phyloP scores from a whole-genome alignment of 2,113 vertebrate genomes.

The Xerus inauris region DNA sequence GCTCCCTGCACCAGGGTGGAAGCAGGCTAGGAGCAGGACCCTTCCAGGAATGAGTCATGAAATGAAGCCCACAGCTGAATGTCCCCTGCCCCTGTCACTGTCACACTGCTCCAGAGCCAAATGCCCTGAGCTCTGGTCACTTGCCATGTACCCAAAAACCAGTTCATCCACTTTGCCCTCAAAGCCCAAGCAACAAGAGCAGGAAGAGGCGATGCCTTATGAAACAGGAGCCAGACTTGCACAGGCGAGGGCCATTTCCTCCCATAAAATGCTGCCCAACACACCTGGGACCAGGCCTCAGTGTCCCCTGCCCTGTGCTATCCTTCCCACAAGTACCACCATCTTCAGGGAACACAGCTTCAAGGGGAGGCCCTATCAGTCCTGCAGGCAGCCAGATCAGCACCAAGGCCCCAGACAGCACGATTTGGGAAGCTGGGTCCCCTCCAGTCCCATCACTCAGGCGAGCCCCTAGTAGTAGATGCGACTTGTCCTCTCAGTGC shows the following conservation, averaged over 20 bases:
- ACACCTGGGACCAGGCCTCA: not conserved
- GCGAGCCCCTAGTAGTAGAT: not conserved
- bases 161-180: slow-evolving; percentile 50
- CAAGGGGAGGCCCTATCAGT: not conserved
- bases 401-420: fast-evolving
- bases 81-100: not conserved
- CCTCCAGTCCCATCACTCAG: not conserved
- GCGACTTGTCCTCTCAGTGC: not conserved
- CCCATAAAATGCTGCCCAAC: slow-evolving; percentile 12
- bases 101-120: not conserved
- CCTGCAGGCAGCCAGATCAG: too few relatives aligned
- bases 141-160: not conserved
- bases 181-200: not conserved
- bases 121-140: not conserved
- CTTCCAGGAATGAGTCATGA: fast-evolving
- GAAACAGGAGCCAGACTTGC: not conserved
- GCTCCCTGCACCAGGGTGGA: fast-evolving
- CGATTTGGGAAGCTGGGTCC: not conserved
- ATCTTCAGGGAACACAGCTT: fast-evolving
- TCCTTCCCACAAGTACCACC: fast-evolving
- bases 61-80: not conserved
- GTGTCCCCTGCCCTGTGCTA: not conserved
- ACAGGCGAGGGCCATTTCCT: slow-evolving; percentile 25
- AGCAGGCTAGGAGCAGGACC: too few relatives aligned
- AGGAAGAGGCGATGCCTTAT: slow-evolving; percentile 56